Base-by-base conservation (phyloP, 1,140 invertebrate species). In the Galleria mellonella region DNA sequence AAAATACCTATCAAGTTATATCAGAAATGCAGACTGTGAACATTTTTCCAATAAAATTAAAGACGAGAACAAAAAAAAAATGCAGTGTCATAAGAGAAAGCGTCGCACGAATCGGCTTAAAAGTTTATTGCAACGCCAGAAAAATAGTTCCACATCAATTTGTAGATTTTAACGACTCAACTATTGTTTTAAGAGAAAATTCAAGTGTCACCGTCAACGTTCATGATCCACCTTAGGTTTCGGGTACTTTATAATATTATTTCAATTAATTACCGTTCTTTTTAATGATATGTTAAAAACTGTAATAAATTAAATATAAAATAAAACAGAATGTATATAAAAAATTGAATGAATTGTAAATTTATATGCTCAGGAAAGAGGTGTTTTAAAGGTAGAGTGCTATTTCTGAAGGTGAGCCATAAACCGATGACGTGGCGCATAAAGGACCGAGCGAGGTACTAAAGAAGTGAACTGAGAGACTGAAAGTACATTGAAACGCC, bases 351-450 rank as follows among this genome's bases (percentile, higher is more conserved):
- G 7, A 30, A 35, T 32, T 27, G n/a, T 40, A 47, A 46, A 17
- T 47, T 44, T 47, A 37, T 37, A 17, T 37, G 14, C 17, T 15
- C n/a, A 9, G 1, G 35, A 37, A 14, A n/a, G 14, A 1, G 32
- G 6, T 23, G 17, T 6, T 23, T 23, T 23, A 32, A 32, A 46
- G 35, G 43, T 41, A 28, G 27, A 42, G 42, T 47, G 43, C 17
- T 51, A 38, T 45, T 51, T 50, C 51, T 50, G 45, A 43, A 61
- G 54, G 54, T 54, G 57, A 55, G 43, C 36, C 44, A 52, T 65
- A 61, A 65, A 64, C 45, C 40, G 39, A 40, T 48, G 33, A 56
- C 35, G 44, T 43, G 40, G 42, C 40, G 43, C 35, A 53, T 57
- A 53, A 60, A 65, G 35, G 37, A 9, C 35, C 32, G 47, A 48